These are phyloP conservation scores for Candidula unifasciata DNA, from an alignment of 2,888 invertebrate genomes.

Conservation along the genomic window DNA sequence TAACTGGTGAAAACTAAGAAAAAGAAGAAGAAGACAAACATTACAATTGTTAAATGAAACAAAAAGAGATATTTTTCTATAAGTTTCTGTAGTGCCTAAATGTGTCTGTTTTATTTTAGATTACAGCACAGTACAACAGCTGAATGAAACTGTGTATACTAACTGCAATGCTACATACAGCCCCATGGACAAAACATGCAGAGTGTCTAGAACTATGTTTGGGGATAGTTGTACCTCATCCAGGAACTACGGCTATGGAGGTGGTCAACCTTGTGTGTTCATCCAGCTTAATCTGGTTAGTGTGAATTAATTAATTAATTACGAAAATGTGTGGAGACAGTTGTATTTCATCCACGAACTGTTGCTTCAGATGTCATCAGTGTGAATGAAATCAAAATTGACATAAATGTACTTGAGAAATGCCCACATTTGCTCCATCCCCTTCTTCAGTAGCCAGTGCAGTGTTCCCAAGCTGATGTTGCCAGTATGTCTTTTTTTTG, in stretches of 20 bases:
- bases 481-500: too few species aligned
- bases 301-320: neutral
- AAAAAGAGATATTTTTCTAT: too few species aligned
- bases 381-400: too few species aligned
- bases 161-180: conserved; percentile 49
- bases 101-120: neutral
- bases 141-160: conserved; percentile 22
- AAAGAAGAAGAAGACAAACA: too few species aligned
- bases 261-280: conserved; percentile 52
- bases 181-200: conserved; percentile 48
- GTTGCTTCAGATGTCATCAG: too few species aligned
- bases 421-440: too few species aligned
- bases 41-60: too few species aligned
- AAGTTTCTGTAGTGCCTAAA: too few species aligned
- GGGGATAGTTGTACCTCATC: conserved; percentile 35
- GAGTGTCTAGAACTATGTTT: conserved; percentile 29
- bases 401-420: too few species aligned
- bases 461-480: too few species aligned
- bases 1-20: too few species aligned
- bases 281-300: conserved; percentile 50
- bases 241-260: conserved; percentile 46
- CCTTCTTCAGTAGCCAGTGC: too few species aligned
- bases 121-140: conserved; percentile 23
- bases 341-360: conserved; percentile 33
- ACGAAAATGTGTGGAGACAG: conserved; percentile 45